Conservation (phyloP, 2,888 invertebrate genomes). For the Pegoplata infirma region DNA sequence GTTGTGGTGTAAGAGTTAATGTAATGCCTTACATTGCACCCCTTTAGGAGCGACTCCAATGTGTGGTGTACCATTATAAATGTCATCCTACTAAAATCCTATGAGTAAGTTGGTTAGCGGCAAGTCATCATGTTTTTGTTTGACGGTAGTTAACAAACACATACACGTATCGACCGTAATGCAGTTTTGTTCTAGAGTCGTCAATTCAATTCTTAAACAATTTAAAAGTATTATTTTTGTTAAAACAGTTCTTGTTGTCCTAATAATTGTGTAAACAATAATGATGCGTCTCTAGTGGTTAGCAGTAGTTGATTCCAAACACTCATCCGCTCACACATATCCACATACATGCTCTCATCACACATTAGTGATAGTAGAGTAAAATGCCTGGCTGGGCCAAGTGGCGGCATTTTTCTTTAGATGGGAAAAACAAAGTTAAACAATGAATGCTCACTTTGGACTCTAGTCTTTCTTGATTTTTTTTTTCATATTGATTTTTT, state of each 20-base stretch:
- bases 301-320: conserved; percentile 24
- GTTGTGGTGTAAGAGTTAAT: too few species aligned
- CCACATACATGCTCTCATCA: too few species aligned
- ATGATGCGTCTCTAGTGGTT: conserved; percentile 69
- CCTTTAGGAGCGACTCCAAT: too few species aligned
- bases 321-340: background rate
- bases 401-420: conserved; percentile 71
- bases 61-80: too few species aligned
- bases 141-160: conserved; percentile 48
- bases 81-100: background rate
- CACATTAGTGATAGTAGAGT: conserved; percentile 4
- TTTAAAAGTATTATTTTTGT: conserved; percentile 37
- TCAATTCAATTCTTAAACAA: conserved; percentile 7
- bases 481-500: too few species aligned
- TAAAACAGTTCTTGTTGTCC: conserved; percentile 65
- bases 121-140: conserved; percentile 55
- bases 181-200: conserved; percentile 8
- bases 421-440: conserved; percentile 65
- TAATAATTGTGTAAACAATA: conserved; percentile 76
- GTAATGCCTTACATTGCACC: too few species aligned
- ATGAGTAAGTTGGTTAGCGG: conserved; percentile 30
- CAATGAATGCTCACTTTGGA: conserved; percentile 44
- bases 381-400: conserved; percentile 25
- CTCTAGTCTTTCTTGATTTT: background rate
- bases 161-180: too few species aligned